Evolutionary conservation across 1,140 invertebrate species (phyloP).

Genomic region (Pissodes strobi): DNA sequence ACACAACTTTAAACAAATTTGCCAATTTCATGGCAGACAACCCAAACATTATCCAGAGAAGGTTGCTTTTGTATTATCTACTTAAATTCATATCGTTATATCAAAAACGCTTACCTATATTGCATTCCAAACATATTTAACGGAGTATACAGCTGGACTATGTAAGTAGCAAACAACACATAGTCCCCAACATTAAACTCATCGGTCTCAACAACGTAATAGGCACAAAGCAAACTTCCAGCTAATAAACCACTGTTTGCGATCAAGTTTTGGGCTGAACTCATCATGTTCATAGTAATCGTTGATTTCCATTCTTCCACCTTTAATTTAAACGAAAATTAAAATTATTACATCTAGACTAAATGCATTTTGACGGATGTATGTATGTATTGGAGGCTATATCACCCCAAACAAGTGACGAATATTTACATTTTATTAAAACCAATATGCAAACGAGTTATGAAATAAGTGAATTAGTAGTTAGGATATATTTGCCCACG

Average conservation of each 20-base stretch:
- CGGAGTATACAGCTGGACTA: conserved; percentile 91
- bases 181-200: conserved; percentile 92
- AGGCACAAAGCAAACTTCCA: conserved; percentile 87
- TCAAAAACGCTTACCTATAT: conserved; percentile 71
- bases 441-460: too few species aligned
- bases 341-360: neutral
- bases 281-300: conserved; percentile 85
- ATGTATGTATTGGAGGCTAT: neutral
- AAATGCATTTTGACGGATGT: neutral
- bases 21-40: too few species aligned
- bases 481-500: too few species aligned
- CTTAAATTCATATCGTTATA: too few species aligned
- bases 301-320: conserved; percentile 85
- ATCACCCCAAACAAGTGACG: conserved; percentile 4
- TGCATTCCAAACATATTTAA: conserved; percentile 97
- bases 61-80: too few species aligned
- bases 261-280: conserved; percentile 86
- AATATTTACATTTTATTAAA: too few species aligned
- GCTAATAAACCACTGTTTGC: conserved; percentile 82
- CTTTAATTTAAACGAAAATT: conserved; percentile 54
- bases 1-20: too few species aligned
- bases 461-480: too few species aligned
- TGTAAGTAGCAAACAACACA: conserved; percentile 91
- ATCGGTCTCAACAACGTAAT: conserved; percentile 72
- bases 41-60: too few species aligned